phyloP scores from a whole-genome alignment of 1,140 invertebrate species.

The Drosophila pallidifrons region DNA sequence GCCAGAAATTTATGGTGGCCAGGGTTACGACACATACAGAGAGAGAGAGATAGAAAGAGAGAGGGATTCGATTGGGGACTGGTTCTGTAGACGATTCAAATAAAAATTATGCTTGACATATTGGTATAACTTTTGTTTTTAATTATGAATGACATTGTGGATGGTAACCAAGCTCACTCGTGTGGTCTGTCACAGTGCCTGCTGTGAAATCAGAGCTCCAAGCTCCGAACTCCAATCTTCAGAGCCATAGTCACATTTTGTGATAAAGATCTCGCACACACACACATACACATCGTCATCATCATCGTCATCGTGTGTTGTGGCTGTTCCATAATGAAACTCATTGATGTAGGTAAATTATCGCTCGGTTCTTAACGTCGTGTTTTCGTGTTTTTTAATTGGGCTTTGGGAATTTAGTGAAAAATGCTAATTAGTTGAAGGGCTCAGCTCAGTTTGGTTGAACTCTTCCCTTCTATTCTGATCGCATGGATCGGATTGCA shows the following conservation, averaged over 20 bases:
- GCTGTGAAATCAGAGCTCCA: conserved; percentile 79
- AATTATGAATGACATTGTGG: conserved; percentile 75
- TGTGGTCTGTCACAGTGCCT: conserved; percentile 63
- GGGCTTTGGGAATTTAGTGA: conserved; percentile 82
- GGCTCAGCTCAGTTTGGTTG: conserved; percentile 42
- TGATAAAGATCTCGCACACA: conserved; percentile 70
- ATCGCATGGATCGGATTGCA: conserved; percentile 54
- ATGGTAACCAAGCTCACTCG: conserved; percentile 37
- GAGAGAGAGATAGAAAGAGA: not conserved
- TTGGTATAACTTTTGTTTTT: conserved; percentile 82
- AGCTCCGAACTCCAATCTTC: conserved; percentile 13
- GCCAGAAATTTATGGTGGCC: conserved; percentile 67
- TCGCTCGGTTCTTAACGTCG: conserved; percentile 83
- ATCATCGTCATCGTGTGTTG: conserved; percentile 38
- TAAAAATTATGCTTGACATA: conserved; percentile 83
- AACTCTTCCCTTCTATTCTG: conserved; percentile 20
- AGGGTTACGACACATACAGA: not conserved
- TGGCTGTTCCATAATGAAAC: conserved; percentile 73
- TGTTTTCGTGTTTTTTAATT: conserved; percentile 84
- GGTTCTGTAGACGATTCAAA: conserved; percentile 62
- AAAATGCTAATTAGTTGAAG: conserved; percentile 84
- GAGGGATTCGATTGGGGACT: conserved; percentile 7
- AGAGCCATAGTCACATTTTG: conserved; percentile 62
- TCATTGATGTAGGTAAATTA: conserved; percentile 84
- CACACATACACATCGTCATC: conserved; percentile 29